These are phyloP conservation scores for Actinostola sp. DNA, from an alignment of 92 coral and sea anemone species.

Conservation along the genomic window DNA sequence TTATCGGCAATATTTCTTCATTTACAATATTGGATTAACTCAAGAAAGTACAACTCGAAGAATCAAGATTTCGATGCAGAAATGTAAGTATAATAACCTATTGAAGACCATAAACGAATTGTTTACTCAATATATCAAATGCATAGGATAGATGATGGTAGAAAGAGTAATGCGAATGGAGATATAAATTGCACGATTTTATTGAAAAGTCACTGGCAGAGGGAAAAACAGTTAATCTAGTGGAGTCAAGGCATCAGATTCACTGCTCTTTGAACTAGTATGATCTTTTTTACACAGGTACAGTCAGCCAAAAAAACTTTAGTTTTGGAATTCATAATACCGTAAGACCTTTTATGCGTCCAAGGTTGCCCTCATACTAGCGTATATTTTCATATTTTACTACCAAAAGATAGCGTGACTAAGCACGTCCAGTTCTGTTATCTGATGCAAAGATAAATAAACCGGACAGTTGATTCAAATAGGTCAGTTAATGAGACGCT, in stretches of 20 bases:
- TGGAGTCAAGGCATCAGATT: too few species aligned
- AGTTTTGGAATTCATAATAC: background rate
- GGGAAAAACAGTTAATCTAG: too few species aligned
- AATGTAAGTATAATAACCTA: too few species aligned
- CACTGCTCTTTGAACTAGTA: too few species aligned
- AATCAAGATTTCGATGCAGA: background rate
- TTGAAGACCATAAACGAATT: too few species aligned
- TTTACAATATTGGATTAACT: background rate
- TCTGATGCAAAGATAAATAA: slow-evolving; percentile 13
- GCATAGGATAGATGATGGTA: too few species aligned
- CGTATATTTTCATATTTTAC: background rate
- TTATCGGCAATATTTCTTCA: background rate
- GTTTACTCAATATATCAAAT: too few species aligned
- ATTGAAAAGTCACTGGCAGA: too few species aligned
- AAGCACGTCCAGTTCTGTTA: background rate
- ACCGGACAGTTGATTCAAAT: background rate
- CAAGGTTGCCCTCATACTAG: background rate
- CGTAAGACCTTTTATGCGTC: background rate
- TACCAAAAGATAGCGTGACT: slow-evolving; percentile 15
- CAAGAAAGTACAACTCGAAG: background rate
- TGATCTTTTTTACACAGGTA: too few species aligned
- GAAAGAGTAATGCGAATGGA: too few species aligned
- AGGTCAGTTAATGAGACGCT: background rate
- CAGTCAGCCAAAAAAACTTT: too few species aligned
- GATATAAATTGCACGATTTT: too few species aligned